These are phyloP conservation scores for Larimichthys polyactis DNA, from an alignment of 2,113 vertebrate species.

Conservation along the genomic window DNA sequence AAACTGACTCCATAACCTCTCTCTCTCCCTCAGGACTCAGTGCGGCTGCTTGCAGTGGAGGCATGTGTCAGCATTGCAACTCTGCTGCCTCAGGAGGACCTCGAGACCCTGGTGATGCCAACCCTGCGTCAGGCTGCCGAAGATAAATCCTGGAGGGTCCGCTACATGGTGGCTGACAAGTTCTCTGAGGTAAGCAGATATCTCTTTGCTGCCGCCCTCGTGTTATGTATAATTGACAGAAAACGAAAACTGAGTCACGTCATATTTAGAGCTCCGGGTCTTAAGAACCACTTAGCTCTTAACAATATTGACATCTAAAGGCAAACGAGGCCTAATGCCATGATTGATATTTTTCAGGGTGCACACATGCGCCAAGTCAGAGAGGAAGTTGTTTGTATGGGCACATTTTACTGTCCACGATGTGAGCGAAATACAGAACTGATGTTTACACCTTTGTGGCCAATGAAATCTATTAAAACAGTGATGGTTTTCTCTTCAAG, in stretches of 20 bases:
- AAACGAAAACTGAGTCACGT: neutral
- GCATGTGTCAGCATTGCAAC: conserved; percentile 92
- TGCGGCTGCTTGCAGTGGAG: conserved; percentile 90
- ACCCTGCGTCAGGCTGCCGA: conserved; percentile 90
- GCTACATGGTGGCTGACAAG: conserved; percentile 95
- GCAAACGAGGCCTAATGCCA: neutral
- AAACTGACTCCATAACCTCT: neutral
- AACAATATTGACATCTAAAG: neutral
- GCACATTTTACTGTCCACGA: neutral
- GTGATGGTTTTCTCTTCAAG: neutral
- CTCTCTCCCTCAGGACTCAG: conserved; percentile 84
- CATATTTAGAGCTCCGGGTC: neutral
- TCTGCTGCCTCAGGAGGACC: conserved; percentile 89
- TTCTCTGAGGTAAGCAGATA: conserved; percentile 89
- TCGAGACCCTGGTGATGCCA: conserved; percentile 91
- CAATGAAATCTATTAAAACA: neutral
- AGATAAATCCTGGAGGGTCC: conserved; percentile 95
- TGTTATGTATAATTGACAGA: neutral
- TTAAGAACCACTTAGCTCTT: neutral
- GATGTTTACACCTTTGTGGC: neutral
- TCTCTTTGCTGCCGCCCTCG: neutral
- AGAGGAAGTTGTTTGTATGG: neutral
- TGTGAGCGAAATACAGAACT: neutral
- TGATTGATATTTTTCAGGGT: neutral
- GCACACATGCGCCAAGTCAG: too few species aligned